Conservation (phyloP, 1,140 invertebrate species). For the Papilio helenus region DNA sequence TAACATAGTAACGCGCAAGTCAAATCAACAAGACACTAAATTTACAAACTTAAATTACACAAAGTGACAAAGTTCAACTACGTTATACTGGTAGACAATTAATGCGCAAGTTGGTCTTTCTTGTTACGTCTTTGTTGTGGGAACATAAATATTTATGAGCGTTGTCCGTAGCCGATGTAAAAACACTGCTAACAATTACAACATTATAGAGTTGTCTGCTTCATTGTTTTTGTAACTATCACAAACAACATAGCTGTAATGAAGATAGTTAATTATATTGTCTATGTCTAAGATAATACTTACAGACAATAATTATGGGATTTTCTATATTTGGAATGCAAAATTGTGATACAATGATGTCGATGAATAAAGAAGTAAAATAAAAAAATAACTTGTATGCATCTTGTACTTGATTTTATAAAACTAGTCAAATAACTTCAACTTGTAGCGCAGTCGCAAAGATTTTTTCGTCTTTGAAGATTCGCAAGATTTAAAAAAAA, state of each 20-base stretch:
- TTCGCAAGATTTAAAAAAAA: too few species aligned
- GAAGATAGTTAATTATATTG: not conserved
- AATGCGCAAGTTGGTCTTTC: slow-evolving; percentile 21
- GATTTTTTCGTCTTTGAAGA: not conserved
- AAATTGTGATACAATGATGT: too few species aligned
- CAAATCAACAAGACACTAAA: slow-evolving; percentile 25
- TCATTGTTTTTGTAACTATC: slow-evolving; percentile 10
- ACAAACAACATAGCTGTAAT: not conserved
- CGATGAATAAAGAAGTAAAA: too few species aligned
- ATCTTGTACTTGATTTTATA: not conserved
- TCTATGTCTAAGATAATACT: not conserved
- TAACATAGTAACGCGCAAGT: not conserved
- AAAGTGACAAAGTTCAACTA: slow-evolving; percentile 25
- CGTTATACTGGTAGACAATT: slow-evolving; percentile 24
- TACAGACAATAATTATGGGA: not conserved
- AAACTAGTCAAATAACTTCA: too few species aligned
- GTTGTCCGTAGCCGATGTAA: slow-evolving; percentile 19
- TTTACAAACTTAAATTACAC: slow-evolving; percentile 24
- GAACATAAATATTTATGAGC: slow-evolving; percentile 25
- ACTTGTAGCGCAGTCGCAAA: not conserved
- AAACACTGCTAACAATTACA: slow-evolving; percentile 15
- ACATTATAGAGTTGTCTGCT: slow-evolving; percentile 18
- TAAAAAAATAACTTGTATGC: too few species aligned
- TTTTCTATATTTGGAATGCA: not conserved
- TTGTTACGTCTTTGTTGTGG: slow-evolving; percentile 23